Conservation (phyloP, 1,140 invertebrate species). For the Monomorium pharaonis region DNA sequence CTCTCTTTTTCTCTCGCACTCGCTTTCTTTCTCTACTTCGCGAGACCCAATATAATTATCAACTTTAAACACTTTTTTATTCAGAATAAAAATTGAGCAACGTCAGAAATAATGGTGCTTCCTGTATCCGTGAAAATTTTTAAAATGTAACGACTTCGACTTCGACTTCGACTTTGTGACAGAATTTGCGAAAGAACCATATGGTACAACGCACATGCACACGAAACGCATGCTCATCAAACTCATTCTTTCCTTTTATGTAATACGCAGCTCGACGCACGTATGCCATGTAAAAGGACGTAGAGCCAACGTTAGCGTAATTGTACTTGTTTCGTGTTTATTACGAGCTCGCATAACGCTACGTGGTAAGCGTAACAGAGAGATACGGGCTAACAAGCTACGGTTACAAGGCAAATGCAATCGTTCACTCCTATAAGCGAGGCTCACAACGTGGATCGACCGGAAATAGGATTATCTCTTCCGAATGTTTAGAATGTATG, state of each 20-base stretch:
- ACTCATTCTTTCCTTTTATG: neutral
- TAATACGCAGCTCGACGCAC: conserved; percentile 13
- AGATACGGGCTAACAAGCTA: neutral
- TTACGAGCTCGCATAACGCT: conserved; percentile 7
- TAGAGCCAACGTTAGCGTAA: neutral
- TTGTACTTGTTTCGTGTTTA: conserved; percentile 22
- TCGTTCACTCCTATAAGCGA: conserved; percentile 9
- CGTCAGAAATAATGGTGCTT: neutral
- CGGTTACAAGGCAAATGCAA: conserved; percentile 10
- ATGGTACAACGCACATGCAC: neutral
- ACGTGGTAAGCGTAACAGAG: conserved; percentile 1
- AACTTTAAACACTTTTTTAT: neutral
- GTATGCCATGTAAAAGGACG: conserved; percentile 8
- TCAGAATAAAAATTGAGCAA: neutral
- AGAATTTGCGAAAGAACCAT: neutral
- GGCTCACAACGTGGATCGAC: neutral
- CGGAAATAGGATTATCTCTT: conserved; percentile 33
- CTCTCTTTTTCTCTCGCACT: neutral
- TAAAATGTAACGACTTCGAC: too few species aligned
- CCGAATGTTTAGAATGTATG: neutral
- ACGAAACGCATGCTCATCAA: neutral
- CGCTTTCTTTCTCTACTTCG: neutral
- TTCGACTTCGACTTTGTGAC: neutral
- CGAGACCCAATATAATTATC: neutral
- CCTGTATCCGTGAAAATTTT: neutral